Evolutionary conservation across 2,888 invertebrate species (phyloP), one percentile per base, ranked within the genome.

Genomic region (Pandemis heparana): DNA sequence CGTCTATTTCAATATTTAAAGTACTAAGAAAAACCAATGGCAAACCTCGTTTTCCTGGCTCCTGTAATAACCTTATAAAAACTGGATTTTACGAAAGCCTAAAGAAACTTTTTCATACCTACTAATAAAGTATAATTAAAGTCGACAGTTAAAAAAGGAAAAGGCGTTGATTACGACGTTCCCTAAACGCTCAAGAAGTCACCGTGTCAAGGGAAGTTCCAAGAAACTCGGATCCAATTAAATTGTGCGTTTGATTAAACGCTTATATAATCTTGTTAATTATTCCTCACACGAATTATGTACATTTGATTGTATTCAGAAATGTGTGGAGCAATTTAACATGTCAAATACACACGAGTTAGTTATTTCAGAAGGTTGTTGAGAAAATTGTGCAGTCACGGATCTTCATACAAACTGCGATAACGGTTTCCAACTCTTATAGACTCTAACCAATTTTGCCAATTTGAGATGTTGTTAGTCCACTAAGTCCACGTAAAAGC

Each of bases 171-270:
- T 59, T 59, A 59, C 32, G 12, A 38, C n/a, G 46, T 59, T 56
- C 23, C 46, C 14, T 62, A 18, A 67, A 73, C 39, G n/a, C 38
- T 39, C 18, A 51, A 41, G 53, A 16, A 14, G 61, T 66, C 38
- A 67, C 53, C 56, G 63, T 67, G 56, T 63, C 56, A 73, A 67
- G 59, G 53, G 43, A 59, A 68, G 23, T 59, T 46, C 56, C 48
- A 4, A 12, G 67, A 62, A 59, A 59, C 43, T 63, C 43, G 14
- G 41, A 60, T 71, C 60, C n/a, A 72, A 72, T 62, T 67, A 68
- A 39, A 23, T 73, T 23, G 9, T 46, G 46, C 70, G 43, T 65
- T 65, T 65, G 16, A 67, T 68, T 72, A 68, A 68, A 63, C 62
- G 53, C 43, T 63, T 60, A 39, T 51, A 16, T 38, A 64, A 66